Conservation (phyloP, 2,888 invertebrate genomes). For the Pediacus dermestoides region DNA sequence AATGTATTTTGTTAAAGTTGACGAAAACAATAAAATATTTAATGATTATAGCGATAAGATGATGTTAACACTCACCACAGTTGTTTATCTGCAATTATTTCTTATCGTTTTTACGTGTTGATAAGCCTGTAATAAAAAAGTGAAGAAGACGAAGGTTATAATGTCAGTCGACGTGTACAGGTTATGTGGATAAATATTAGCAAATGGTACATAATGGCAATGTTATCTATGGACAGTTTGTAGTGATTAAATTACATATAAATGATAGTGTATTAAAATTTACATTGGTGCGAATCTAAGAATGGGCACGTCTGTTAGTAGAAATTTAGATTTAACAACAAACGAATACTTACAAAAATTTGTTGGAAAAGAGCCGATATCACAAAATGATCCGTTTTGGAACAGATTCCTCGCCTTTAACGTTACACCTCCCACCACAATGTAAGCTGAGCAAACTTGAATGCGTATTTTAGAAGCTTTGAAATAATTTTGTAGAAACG, state of each 20-base stretch:
- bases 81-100: too few relatives aligned
- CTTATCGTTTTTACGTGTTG: too few relatives aligned
- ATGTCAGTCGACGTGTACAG: slow-evolving; percentile 33
- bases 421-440: slow-evolving; percentile 73
- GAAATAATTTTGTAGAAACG: too few relatives aligned
- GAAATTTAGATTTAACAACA: slow-evolving; percentile 71
- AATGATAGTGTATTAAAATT: neutral
- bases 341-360: slow-evolving; percentile 80
- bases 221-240: too few relatives aligned
- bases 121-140: too few relatives aligned
- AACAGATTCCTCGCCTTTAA: slow-evolving; percentile 89
- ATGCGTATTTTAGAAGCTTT: too few relatives aligned
- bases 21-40: too few relatives aligned
- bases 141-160: slow-evolving; percentile 4
- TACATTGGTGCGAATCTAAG: slow-evolving; percentile 8
- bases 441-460: slow-evolving; percentile 61
- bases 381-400: slow-evolving; percentile 90
- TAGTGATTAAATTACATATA: slow-evolving; percentile 1
- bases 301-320: slow-evolving; percentile 82
- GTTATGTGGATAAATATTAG: slow-evolving; percentile 29
- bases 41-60: too few relatives aligned
- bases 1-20: too few relatives aligned
- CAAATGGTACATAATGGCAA: too few relatives aligned
- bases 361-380: slow-evolving; percentile 74
- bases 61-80: too few relatives aligned